phyloP scores from a whole-genome alignment of 2,113 vertebrate species.

The Geococcyx californianus region DNA sequence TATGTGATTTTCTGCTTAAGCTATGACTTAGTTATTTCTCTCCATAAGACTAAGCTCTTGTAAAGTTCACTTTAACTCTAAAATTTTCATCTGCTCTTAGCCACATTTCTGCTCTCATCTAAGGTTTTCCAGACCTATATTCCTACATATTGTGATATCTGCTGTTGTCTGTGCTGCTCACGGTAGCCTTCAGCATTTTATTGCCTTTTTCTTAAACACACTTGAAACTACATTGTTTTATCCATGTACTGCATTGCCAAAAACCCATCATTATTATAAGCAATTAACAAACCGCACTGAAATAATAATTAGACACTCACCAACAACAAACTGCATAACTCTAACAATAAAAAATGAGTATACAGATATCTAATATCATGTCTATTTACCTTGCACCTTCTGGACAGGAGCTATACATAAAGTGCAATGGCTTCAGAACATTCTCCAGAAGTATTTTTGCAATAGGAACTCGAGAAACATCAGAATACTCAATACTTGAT shows the following conservation, averaged over 20 bases:
- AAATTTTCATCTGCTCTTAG: not conserved
- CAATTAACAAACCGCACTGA: not conserved
- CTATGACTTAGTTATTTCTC: not conserved
- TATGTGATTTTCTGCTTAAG: not conserved
- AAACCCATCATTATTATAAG: not conserved
- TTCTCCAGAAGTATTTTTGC: constrained; percentile 95
- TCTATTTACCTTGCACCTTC: constrained; percentile 87
- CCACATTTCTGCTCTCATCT: not conserved
- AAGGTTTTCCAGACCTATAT: not conserved
- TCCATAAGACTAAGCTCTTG: not conserved
- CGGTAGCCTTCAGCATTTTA: not conserved
- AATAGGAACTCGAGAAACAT: constrained; percentile 88
- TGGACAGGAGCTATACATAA: constrained; percentile 94
- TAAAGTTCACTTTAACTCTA: not conserved
- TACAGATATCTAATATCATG: not conserved
- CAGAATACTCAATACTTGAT: constrained; percentile 92
- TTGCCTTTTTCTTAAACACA: not conserved
- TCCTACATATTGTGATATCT: not conserved
- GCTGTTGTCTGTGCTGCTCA: not conserved
- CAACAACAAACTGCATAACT: not conserved
- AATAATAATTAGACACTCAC: not conserved
- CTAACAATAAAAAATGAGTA: not conserved
- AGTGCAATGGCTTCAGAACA: constrained; percentile 97
- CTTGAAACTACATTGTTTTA: not conserved
- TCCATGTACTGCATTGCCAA: not conserved